phyloP scores from a whole-genome alignment of 1,140 invertebrate species.

The Arion vulgaris region DNA sequence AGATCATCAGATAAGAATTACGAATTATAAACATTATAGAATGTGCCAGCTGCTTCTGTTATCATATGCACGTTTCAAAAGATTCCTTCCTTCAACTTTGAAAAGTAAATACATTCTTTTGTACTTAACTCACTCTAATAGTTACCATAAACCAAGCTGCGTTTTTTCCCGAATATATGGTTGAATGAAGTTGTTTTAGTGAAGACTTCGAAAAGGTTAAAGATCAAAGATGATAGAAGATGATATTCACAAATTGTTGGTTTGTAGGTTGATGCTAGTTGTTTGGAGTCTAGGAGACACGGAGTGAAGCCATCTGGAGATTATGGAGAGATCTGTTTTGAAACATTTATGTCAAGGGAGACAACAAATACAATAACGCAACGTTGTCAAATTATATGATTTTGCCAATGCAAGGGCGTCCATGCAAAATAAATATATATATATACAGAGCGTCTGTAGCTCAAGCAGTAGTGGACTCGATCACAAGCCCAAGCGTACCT shows the following conservation, averaged over 20 bases:
- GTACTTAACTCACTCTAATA: not conserved
- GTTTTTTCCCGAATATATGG: too few relatives aligned
- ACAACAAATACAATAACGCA: too few relatives aligned
- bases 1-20: slow-evolving; percentile 12
- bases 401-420: too few relatives aligned
- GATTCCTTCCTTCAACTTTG: not conserved
- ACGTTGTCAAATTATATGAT: too few relatives aligned
- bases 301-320: too few relatives aligned
- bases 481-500: too few relatives aligned
- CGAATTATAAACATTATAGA: slow-evolving; percentile 33
- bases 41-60: slow-evolving; percentile 13
- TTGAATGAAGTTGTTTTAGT: not conserved
- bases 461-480: too few relatives aligned
- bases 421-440: too few relatives aligned
- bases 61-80: slow-evolving; percentile 7
- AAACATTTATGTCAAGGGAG: too few relatives aligned
- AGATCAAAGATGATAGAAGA: not conserved
- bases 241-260: not conserved
- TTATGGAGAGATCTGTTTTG: too few relatives aligned
- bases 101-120: not conserved
- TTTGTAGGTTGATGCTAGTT: not conserved
- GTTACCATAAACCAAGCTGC: not conserved
- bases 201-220: not conserved
- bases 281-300: too few relatives aligned
- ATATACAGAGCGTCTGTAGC: too few relatives aligned